Conservation (phyloP, 2,888 invertebrate species). For the Caenorhabditis sulstoni region DNA sequence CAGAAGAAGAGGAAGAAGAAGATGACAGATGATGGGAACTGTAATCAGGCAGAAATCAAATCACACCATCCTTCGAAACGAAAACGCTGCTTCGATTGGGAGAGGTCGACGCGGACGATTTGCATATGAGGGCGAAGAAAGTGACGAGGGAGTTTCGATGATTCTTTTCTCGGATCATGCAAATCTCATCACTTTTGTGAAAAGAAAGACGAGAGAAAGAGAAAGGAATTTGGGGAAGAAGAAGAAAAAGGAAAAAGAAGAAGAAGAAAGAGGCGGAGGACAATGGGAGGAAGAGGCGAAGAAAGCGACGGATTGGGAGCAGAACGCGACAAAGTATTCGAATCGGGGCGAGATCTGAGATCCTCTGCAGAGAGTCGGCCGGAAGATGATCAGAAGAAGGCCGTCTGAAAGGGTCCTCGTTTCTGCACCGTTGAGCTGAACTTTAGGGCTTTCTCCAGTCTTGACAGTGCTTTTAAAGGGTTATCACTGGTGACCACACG, state of each 20-base stretch:
- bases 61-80: not conserved
- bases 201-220: constrained; percentile 1
- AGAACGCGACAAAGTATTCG: constrained; percentile 11
- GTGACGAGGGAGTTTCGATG: constrained; percentile 12
- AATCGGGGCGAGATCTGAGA: too few species aligned
- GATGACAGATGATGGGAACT: constrained; percentile 22
- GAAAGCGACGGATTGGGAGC: constrained; percentile 39
- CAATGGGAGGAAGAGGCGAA: constrained; percentile 1
- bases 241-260: constrained; percentile 12
- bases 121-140: constrained; percentile 51
- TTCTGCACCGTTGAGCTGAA: too few species aligned
- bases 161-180: constrained; percentile 30
- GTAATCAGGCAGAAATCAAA: constrained; percentile 37
- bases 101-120: constrained; percentile 6
- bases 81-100: too few species aligned
- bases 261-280: constrained; percentile 20
- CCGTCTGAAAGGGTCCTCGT: too few species aligned
- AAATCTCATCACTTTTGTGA: constrained; percentile 43
- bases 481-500: too few species aligned
- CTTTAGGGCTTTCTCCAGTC: too few species aligned
- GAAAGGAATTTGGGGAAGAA: too few species aligned
- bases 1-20: constrained; percentile 17
- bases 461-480: too few species aligned
- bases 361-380: too few species aligned
- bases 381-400: not conserved